A percentile compares a stretch with the other conserved stretches of the same genome.
Conservation (phyloP, 2,797 vertebrate genomes). For the Pseudopleuronectes americanus region DNA sequence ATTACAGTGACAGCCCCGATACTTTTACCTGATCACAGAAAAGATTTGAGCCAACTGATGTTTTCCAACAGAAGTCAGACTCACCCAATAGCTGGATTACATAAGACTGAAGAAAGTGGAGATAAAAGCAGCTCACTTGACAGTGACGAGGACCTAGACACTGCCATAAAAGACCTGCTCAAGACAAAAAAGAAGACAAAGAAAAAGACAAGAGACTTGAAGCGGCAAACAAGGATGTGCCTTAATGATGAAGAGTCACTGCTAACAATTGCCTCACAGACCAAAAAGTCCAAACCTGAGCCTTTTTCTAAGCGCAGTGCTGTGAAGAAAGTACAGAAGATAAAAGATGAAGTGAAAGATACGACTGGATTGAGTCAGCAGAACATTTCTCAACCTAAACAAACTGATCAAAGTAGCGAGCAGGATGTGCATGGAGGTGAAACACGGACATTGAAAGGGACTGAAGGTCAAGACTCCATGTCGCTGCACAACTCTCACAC, state of each 20-base stretch:
- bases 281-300: conserved; percentile 73
- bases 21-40: conserved; percentile 45
- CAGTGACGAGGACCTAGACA: conserved; percentile 95
- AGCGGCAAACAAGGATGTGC: conserved; percentile 81
- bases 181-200: conserved; percentile 91
- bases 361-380: conserved; percentile 58
- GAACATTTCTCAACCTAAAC: conserved; percentile 37
- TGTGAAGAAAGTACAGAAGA: conserved; percentile 70
- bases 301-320: conserved; percentile 50
- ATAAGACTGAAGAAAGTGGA: conserved; percentile 72
- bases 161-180: conserved; percentile 93
- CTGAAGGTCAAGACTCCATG: conserved; percentile 15
- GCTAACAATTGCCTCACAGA: conserved; percentile 60
- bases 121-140: conserved; percentile 98
- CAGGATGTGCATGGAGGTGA: conserved; percentile 39
- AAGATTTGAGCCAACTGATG: conserved; percentile 32
- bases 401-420: conserved; percentile 44
- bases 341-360: conserved; percentile 39
- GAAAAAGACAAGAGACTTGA: conserved; percentile 86
- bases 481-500: conserved; percentile 13
- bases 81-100: conserved; percentile 29
- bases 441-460: conserved; percentile 27
- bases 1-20: conserved; percentile 44
- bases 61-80: conserved; percentile 39
- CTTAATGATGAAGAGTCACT: conserved; percentile 75